Base-by-base conservation (phyloP, 1,140 invertebrate species). In the Asobara japonica region DNA sequence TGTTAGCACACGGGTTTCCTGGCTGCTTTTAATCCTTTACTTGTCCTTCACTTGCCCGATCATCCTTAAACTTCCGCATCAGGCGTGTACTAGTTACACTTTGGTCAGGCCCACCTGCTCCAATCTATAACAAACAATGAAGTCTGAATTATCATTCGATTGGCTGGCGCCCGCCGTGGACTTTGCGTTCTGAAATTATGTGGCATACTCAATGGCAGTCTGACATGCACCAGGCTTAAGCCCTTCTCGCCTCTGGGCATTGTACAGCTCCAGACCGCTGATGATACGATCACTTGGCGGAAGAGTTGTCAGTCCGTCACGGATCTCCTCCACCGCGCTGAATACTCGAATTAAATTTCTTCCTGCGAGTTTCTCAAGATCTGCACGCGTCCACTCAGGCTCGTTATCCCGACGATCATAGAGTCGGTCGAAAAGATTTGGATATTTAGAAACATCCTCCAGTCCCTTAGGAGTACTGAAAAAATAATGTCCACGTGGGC, bases 361-460 rank as follows among this genome's bases (percentile, higher is more conserved):
- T 27, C 92, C 92, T 29, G 92, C 92, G 29, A 94, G 82, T 84
- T 93, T 93, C 77, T 91, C 90, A 18, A 94, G 83, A 73, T 94
- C 91, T n/a, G 87, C 86, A 60, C 88, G 85, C 0, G 87, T 89
- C 92, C 93, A 94, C 7, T 82, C 84, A 61, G 85, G 84, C 27
- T 89, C 84, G 29, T 81, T 80, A 8, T 77, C 48, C 60, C 69
- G 66, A 61, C 81, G 80, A 13, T 87, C 81, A 27, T 87, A 81
- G 6, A 93, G 82, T 67, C 89, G 87, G 69, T 91, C 89, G 77
- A 93, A 91, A 51, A 93, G 80, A 74, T 89, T 87, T 0, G 92
- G 91, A 81, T 92, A 94, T 75, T 90, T 92, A 2, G 92, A 92
- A 2, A 92, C 91, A 78, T 94, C 91, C 77, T 93, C 91, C 60